Base-by-base conservation (phyloP, 2,113 vertebrate species). In the Chiloscyllium plagiosum region DNA sequence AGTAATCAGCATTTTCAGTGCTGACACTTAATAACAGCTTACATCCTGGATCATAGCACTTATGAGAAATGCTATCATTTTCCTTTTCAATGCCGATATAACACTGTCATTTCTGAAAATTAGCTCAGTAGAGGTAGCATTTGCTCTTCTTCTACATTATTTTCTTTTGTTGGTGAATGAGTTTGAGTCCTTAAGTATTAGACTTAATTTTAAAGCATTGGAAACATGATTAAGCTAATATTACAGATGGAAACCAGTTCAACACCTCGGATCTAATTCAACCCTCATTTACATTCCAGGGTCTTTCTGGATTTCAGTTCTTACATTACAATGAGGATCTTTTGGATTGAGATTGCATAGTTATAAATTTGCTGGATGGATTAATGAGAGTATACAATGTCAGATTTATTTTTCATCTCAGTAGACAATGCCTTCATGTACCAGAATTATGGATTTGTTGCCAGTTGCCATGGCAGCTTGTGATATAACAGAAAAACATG, bases 321-420 rank as follows among this genome's bases (percentile, higher is more conserved):
- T 76, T 13, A 76, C 29, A 33, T 76, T n/a, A 33, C 72, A 33
- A 10, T 76, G 72, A 76, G 8, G 5, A n/a, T 61, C 29, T 90
- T 90, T 90, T 56, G 87, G 87, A 90, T 52, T 26, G 33, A 90
- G 15, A 90, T 90, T 61, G 50, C 50, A 90, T 17, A 33, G 52
- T 15, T 90, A 65, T 33, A 26, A 90, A 90, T 33, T 61, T 61
- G 26, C 26, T 89, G 22, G 52, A 15, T 85, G 47, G 47, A 85
- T 89, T 24, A 29, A 61, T 90, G 87, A 90, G 33, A 90, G 33
- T 61, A 26, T 13, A 33, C 10, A 50, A 20, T 87, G 50, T 87
- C 56, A 87, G 86, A 87, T 87, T 90, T 90, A 90, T 90, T 56
- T 61, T 61, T 10, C 26, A 90, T 90, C 52, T n/a, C 87, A 29